These are phyloP conservation scores for Penaeus monodon DNA, from an alignment of 2,888 invertebrate genomes.

Conservation along the genomic window DNA sequence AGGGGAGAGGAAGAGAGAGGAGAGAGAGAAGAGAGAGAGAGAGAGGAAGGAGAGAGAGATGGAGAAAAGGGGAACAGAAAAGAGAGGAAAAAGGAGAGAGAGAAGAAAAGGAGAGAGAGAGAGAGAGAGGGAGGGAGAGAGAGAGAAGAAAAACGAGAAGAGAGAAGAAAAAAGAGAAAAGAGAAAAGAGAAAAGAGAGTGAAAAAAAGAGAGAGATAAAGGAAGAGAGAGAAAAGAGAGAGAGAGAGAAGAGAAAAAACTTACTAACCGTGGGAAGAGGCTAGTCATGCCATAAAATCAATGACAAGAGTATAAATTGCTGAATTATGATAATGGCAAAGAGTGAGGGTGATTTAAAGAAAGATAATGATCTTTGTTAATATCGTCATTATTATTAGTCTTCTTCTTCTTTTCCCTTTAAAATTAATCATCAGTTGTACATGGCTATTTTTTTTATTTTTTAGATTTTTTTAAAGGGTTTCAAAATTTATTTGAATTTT, in stretches of 20 bases:
- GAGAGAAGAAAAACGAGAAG: background rate
- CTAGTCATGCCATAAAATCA: no score
- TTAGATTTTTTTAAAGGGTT: no score
- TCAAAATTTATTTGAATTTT: no score
- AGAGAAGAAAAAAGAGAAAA: background rate
- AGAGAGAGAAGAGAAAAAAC: background rate
- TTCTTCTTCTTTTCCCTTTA: no score
- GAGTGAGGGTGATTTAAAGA: no score
- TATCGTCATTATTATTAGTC: no score
- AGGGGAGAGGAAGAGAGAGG: background rate
- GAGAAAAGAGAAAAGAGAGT: background rate
- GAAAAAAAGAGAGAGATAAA: background rate
- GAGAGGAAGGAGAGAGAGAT: background rate
- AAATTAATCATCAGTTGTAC: no score
- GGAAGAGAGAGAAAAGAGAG: background rate
- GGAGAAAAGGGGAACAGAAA: background rate
- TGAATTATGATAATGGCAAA: no score
- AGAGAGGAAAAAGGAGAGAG: background rate
- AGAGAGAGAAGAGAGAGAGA: background rate
- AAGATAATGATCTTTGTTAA: no score
- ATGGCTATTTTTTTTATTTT: no score
- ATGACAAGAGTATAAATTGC: no score
- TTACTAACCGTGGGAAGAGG: no score
- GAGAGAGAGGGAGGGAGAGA: slow-evolving; percentile 16
- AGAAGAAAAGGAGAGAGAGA: background rate